Conservation (phyloP, 1,140 invertebrate genomes). For the Drosophila sturtevanti region DNA sequence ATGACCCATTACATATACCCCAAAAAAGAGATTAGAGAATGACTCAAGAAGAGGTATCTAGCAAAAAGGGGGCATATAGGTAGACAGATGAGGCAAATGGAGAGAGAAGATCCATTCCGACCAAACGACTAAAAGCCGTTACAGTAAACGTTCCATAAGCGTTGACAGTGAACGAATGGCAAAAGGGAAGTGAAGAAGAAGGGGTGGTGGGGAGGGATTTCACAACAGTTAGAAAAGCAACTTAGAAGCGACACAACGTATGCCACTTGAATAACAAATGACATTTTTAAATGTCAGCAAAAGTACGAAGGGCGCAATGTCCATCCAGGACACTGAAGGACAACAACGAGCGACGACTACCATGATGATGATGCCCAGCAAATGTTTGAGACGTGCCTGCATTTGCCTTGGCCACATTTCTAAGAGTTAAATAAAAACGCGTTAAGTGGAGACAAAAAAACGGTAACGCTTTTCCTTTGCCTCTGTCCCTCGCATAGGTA, state of each 20-base stretch:
- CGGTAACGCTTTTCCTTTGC: constrained; percentile 26
- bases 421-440: constrained; percentile 34
- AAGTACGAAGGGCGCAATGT: constrained; percentile 18
- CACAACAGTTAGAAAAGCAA: constrained; percentile 40
- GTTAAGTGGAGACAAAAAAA: constrained; percentile 57
- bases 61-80: neutral
- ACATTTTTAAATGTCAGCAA: constrained; percentile 73
- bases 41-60: neutral
- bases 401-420: constrained; percentile 2
- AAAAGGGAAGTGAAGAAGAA: neutral
- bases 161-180: constrained; percentile 22
- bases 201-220: too few species aligned
- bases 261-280: constrained; percentile 81
- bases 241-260: constrained; percentile 75
- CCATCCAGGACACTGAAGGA: constrained; percentile 32
- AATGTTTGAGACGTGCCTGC: constrained; percentile 65
- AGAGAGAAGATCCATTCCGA: neutral
- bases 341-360: neutral
- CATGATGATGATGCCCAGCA: constrained; percentile 61
- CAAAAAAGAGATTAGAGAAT: neutral
- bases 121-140: constrained; percentile 32
- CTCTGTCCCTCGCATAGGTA: neutral
- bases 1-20: neutral
- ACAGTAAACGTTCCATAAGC: constrained; percentile 51
- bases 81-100: neutral